Evolutionary conservation across 2,797 vertebrate species (phyloP), one percentile per base, ranked within the genome.

Genomic region (Xyrichtys novacula): DNA sequence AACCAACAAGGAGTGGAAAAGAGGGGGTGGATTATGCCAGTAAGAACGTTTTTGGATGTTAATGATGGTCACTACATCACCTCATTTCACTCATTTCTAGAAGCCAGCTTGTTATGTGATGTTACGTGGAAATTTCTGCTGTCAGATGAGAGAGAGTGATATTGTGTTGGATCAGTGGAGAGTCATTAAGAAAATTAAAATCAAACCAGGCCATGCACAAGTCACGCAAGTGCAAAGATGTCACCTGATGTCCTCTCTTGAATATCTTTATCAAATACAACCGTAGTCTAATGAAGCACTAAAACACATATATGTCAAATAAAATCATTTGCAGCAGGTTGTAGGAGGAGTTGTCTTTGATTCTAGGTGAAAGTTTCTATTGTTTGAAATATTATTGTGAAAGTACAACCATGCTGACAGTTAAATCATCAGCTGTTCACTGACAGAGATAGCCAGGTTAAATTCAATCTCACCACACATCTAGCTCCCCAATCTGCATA

Each of bases 1-100:
- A 90, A 88, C 82, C 88, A 84, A 84, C 74, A 89, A 90, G 65
- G 57, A 81, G 86, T 72, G 81, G 60, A 90, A 90, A 90, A 92
- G 90, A 91, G 87, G 76, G 84, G 88, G 87, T 85, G 86, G 92
- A 87, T 88, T 86, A 87, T 80, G 70, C 56, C 80, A 71, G 76
- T n/a, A 10, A 48, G 49, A 32, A 26, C 48, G 40, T 74, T 34
- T n/a, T 59, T 50, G 61, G 59, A 61, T 70, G 64, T 83, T 68
- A 85, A 80, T 83, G 49, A 67, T 57, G 50, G 74, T 82, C 78
- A 68, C 71, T 66, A 60, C 57, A 63, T 73, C 65, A 50, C 36
- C 36, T 82, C 63, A 64, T 81, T 80, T 82, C 47, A 68, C 68
- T 84, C 12, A 32, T 47, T 49, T 66, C 55, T 63, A 79, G 49